A percentile compares a stretch with the other conserved stretches of the same genome.
Conservation (phyloP, 2,888 invertebrate genomes). For the Criorhina ranunculi region DNA sequence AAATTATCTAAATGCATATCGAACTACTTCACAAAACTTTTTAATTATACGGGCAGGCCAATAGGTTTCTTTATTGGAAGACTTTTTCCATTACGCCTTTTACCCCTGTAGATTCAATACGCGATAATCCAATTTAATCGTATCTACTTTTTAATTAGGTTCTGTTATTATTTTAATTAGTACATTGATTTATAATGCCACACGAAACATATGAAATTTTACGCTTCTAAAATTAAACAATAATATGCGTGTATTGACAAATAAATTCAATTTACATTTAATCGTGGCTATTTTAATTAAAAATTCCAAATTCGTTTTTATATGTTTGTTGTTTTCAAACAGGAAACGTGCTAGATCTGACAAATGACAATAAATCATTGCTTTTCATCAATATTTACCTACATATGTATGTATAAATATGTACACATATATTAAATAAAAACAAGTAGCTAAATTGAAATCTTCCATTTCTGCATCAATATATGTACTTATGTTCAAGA, state of each 20-base stretch:
- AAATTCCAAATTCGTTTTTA: constrained; percentile 9
- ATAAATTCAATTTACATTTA: constrained; percentile 22
- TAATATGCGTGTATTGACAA: background rate
- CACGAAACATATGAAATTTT: background rate
- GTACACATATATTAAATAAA: no score
- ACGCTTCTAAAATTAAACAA: constrained; percentile 6
- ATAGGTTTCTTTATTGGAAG: no score
- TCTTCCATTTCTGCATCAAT: no score
- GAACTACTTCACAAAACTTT: no score
- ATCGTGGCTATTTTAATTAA: constrained; percentile 27
- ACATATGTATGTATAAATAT: no score
- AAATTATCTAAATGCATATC: no score
- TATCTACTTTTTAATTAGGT: background rate
- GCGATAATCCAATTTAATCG: background rate
- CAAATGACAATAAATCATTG: constrained; percentile 2
- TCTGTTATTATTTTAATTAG: constrained; percentile 8
- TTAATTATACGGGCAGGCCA: no score
- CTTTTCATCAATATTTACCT: no score
- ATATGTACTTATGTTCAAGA: no score
- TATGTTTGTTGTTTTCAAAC: constrained; percentile 12
- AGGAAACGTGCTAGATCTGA: constrained; percentile 2
- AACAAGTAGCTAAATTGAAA: no score
- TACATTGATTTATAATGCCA: constrained; percentile 23
- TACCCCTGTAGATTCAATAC: no score
- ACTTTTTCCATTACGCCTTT: no score